These are phyloP conservation scores for Thaumatotibia leucotreta DNA, from an alignment of 1,140 invertebrate genomes.

Conservation along the genomic window DNA sequence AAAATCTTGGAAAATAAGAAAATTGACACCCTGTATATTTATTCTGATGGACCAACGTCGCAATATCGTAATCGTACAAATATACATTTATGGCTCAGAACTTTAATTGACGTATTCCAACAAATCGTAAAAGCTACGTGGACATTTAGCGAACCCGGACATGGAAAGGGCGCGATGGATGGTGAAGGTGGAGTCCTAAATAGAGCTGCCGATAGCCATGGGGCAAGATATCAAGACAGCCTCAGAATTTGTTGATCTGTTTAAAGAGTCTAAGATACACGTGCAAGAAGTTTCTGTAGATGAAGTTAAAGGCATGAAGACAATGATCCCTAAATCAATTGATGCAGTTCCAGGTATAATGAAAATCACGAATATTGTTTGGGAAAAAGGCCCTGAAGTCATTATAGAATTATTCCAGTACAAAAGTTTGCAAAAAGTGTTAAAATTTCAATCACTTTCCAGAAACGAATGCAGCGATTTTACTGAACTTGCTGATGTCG, in stretches of 20 bases:
- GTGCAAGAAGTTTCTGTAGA: conserved; percentile 25
- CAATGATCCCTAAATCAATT: conserved; percentile 21
- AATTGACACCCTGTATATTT: conserved; percentile 33
- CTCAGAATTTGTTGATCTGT: conserved; percentile 28
- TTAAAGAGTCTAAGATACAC: conserved; percentile 20
- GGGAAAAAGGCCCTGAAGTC: conserved; percentile 32
- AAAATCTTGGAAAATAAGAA: conserved; percentile 30
- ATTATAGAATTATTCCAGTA: conserved; percentile 30
- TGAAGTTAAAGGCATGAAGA: conserved; percentile 21
- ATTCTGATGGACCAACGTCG: conserved; percentile 37
- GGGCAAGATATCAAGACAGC: conserved; percentile 42
- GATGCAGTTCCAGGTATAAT: conserved; percentile 41
- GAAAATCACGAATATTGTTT: conserved; percentile 35
- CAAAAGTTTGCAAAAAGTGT: conserved; percentile 28
- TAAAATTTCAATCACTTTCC: too few relatives aligned
- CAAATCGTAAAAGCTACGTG: conserved; percentile 44
- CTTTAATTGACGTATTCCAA: conserved; percentile 28
- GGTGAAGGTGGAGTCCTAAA: conserved; percentile 63
- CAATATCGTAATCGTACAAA: conserved; percentile 42
- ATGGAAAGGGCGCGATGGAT: conserved; percentile 70
- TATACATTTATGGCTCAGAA: conserved; percentile 35
- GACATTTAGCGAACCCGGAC: conserved; percentile 64
- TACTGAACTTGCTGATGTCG: too few relatives aligned
- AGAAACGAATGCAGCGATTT: too few relatives aligned
- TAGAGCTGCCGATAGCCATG: conserved; percentile 43